phyloP scores from a whole-genome alignment of 1,140 invertebrate genomes.

The Tribolium madens region DNA sequence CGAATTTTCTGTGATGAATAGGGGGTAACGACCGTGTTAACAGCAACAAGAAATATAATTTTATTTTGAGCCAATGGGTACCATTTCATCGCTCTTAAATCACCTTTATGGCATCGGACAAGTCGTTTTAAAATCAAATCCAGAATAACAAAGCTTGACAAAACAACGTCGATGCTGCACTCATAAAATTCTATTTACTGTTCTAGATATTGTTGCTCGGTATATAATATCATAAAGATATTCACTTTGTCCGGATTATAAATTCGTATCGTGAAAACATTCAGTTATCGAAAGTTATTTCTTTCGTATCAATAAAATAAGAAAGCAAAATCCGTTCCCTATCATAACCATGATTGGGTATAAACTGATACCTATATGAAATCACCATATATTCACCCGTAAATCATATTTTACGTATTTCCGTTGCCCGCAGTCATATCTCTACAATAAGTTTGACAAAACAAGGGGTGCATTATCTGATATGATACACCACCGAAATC shows the following conservation, averaged over 20 bases:
- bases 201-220: constrained; percentile 42
- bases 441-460: constrained; percentile 43
- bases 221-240: constrained; percentile 38
- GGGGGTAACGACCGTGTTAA: constrained; percentile 40
- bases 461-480: constrained; percentile 45
- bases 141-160: constrained; percentile 53
- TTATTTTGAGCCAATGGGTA: constrained; percentile 52
- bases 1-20: constrained; percentile 30
- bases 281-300: constrained; percentile 47
- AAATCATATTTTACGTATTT: constrained; percentile 54
- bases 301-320: constrained; percentile 44
- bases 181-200: constrained; percentile 54
- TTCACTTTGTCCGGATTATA: constrained; percentile 45
- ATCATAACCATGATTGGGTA: constrained; percentile 51
- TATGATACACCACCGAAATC: constrained; percentile 35
- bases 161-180: constrained; percentile 47
- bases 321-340: constrained; percentile 36
- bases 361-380: constrained; percentile 54
- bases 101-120: constrained; percentile 50
- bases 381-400: constrained; percentile 50
- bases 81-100: constrained; percentile 53
- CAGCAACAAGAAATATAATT: constrained; percentile 46
- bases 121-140: constrained; percentile 53
- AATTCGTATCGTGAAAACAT: constrained; percentile 43
- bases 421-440: constrained; percentile 42